These are phyloP conservation scores for Euproctis similis DNA, from an alignment of 2,888 invertebrate genomes.

Conservation along the genomic window DNA sequence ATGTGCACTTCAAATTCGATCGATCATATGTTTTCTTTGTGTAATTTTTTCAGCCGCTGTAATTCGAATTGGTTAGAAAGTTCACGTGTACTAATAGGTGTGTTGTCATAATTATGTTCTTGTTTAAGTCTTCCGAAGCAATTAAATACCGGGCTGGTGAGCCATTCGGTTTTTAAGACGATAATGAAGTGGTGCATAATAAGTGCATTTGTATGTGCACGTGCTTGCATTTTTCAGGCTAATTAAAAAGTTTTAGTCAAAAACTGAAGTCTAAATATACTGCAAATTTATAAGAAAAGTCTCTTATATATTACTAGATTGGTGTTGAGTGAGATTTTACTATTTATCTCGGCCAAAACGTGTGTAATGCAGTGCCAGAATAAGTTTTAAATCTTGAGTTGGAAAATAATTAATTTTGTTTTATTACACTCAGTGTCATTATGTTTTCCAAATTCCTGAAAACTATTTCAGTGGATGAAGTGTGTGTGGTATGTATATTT, in stretches of 20 bases:
- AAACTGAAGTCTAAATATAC: slow-evolving; percentile 25
- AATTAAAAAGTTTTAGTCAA: slow-evolving; percentile 45
- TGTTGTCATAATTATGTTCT: slow-evolving; percentile 20
- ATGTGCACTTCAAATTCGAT: slow-evolving; percentile 73
- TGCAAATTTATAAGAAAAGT: slow-evolving; percentile 19
- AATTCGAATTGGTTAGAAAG: slow-evolving; percentile 66
- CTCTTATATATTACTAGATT: slow-evolving; percentile 11
- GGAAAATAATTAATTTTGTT: slow-evolving; percentile 50
- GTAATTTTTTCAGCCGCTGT: slow-evolving; percentile 73
- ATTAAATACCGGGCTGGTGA: no score
- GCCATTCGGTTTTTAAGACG: slow-evolving; percentile 17
- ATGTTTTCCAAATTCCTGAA: slow-evolving; percentile 36
- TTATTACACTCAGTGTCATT: slow-evolving; percentile 37
- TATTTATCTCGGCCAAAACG: slow-evolving; percentile 32
- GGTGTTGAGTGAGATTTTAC: slow-evolving; percentile 11
- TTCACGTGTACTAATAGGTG: slow-evolving; percentile 34
- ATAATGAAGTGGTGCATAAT: slow-evolving; percentile 38
- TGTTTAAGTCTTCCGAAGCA: no score
- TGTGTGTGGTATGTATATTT: slow-evolving; percentile 58
- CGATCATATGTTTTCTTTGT: slow-evolving; percentile 77
- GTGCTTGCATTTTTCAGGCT: slow-evolving; percentile 70
- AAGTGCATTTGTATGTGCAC: slow-evolving; percentile 64
- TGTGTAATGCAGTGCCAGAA: slow-evolving; percentile 38
- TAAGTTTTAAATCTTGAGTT: slow-evolving; percentile 39
- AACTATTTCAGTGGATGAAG: slow-evolving; percentile 46